A percentile compares a stretch with the other conserved stretches of the same genome.
These are phyloP conservation scores for Drosophila buzzatii DNA, from an alignment of 2,888 invertebrate species.

Conservation along the genomic window DNA sequence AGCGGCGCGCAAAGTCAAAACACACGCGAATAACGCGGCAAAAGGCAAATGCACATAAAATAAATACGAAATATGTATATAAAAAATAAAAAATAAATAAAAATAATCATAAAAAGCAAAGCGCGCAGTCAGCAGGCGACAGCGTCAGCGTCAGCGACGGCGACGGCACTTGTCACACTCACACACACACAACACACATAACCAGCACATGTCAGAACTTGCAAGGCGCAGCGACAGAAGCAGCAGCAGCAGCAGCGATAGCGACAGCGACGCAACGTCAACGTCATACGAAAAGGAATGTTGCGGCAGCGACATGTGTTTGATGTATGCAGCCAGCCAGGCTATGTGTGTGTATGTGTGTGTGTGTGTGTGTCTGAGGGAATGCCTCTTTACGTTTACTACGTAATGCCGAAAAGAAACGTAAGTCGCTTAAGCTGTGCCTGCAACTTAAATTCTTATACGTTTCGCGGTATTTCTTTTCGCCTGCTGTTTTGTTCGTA, in stretches of 20 bases:
- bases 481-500: slow-evolving; percentile 49
- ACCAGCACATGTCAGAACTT: slow-evolving; percentile 45
- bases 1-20: slow-evolving; percentile 48
- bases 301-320: slow-evolving; percentile 69
- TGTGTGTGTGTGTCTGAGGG: slow-evolving; percentile 58
- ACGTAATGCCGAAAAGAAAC: slow-evolving; percentile 66
- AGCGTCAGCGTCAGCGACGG: slow-evolving; percentile 14
- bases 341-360: slow-evolving; percentile 20
- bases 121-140: slow-evolving; percentile 52
- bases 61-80: slow-evolving; percentile 60
- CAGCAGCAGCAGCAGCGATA: not conserved
- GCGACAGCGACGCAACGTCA: slow-evolving; percentile 35
- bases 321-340: slow-evolving; percentile 52
- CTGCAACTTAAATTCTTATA: slow-evolving; percentile 46
- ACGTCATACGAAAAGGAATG: slow-evolving; percentile 66
- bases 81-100: slow-evolving; percentile 30
- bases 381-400: slow-evolving; percentile 72
- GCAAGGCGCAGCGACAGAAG: slow-evolving; percentile 30
- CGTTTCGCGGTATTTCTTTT: slow-evolving; percentile 61
- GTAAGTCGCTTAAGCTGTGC: slow-evolving; percentile 50
- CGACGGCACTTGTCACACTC: slow-evolving; percentile 48
- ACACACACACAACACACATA: slow-evolving; percentile 13
- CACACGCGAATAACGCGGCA: slow-evolving; percentile 70
- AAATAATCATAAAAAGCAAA: slow-evolving; percentile 57
- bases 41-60: slow-evolving; percentile 74